Evolutionary conservation across 1,140 invertebrate species (phyloP), one percentile per base, ranked within the genome.

Genomic region (Macrobrachium nipponense): DNA sequence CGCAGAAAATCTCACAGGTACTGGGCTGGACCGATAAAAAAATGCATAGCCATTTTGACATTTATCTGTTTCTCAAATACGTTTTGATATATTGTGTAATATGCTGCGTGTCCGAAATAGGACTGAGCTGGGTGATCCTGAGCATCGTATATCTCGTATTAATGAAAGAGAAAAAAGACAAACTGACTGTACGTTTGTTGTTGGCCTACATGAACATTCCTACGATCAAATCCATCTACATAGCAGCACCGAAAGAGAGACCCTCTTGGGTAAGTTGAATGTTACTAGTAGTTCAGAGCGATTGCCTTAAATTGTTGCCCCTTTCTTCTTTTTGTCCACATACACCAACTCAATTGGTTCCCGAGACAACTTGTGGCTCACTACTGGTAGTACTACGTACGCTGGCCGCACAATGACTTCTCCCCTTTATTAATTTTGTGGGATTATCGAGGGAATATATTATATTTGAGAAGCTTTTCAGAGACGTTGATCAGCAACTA

Each of bases 111-210:
- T 23, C 68, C 68, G 18, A 14, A 15, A 43, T 43, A 12, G 36
- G 68, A 23, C 36, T 70, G 23, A 43, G 68, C 20, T 70, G 68
- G 68, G 68, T 70, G 68, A 23, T 43, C 8, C 23, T 70, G 68
- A 43, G 68, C 68, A 70, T 70, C 68, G 10, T 70, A 14, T 70
- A 70, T 43, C 68, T 70, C 68, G 68, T 70, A 5, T 27, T 70
- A 23, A 27, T 43, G 17, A 23, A 70, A 23, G 68, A 70, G 36
- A 23, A 43, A 12, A 5, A n/a, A 70, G n/a, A 43, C 68, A 70
- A 70, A n/a, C 18, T 23, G 68, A 43, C 23, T 43, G 23, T 70
- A 6, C 68, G 68, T 6, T 23, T 15, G 17, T 14, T 43, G 12
- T 43, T 70, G 23, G 68, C 68, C 1, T 43, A 23, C 12, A 43